phyloP scores from a whole-genome alignment of 2,888 invertebrate genomes.

The Caenorhabditis wallacei region DNA sequence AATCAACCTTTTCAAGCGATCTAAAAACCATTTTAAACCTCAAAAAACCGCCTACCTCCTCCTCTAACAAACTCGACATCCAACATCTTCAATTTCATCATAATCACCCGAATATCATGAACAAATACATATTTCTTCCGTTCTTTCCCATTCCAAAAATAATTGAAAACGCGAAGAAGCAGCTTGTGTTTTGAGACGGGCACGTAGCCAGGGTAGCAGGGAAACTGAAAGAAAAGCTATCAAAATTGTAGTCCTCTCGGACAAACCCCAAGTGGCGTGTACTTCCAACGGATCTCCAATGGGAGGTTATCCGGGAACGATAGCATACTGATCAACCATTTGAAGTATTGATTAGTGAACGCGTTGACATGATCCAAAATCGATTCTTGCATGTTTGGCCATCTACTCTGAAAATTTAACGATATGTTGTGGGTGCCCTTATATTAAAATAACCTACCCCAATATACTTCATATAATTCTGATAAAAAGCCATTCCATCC shows the following conservation, averaged over 20 bases:
- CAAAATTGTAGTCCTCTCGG: background rate
- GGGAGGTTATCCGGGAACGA: background rate
- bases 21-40: background rate
- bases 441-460: background rate
- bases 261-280: slow-evolving; percentile 12
- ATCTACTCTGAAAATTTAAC: slow-evolving; percentile 14
- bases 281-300: slow-evolving; percentile 14
- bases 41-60: background rate
- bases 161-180: slow-evolving; percentile 8
- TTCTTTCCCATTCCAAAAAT: slow-evolving; percentile 1
- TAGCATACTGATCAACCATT: slow-evolving; percentile 10
- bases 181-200: background rate
- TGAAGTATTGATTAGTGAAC: slow-evolving; percentile 30
- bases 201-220: background rate
- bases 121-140: slow-evolving; percentile 19
- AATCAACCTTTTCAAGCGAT: background rate
- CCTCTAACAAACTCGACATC: background rate
- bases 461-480: slow-evolving; percentile 5
- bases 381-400: slow-evolving; percentile 35
- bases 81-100: slow-evolving; percentile 4
- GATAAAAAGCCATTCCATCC: slow-evolving; percentile 6
- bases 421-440: background rate
- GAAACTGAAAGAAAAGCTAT: background rate
- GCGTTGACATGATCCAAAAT: slow-evolving; percentile 38
- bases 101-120: slow-evolving; percentile 29